Conservation (phyloP, 1,140 invertebrate genomes). For the Stenopsyche tienmushanensis region DNA sequence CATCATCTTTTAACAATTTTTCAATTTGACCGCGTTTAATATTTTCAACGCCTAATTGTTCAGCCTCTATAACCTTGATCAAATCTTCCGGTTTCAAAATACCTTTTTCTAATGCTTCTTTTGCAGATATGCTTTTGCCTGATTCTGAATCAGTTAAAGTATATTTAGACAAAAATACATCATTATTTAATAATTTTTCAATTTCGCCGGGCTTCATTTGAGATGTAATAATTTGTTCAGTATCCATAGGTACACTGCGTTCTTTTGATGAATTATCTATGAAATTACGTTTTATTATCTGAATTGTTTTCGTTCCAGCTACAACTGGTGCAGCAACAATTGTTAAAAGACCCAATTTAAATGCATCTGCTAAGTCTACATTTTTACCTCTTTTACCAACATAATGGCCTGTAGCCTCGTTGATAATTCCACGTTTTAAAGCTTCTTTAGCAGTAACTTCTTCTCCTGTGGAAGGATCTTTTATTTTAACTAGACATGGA, state of each 20-base stretch:
- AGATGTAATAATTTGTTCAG: no score
- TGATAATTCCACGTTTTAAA: slow-evolving; percentile 70
- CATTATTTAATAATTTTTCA: no score
- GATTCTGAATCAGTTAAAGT: slow-evolving; percentile 67
- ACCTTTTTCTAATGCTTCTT: slow-evolving; percentile 78
- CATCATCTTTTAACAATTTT: no score
- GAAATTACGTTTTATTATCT: slow-evolving; percentile 46
- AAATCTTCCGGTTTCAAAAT: slow-evolving; percentile 66
- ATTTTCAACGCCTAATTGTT: no score
- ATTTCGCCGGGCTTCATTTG: no score
- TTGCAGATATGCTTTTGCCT: slow-evolving; percentile 71
- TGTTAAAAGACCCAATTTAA: slow-evolving; percentile 69
- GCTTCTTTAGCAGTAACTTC: slow-evolving; percentile 75
- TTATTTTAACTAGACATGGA: slow-evolving; percentile 68
- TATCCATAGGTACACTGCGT: no score
- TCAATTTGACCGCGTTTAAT: no score
- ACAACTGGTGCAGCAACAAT: slow-evolving; percentile 71
- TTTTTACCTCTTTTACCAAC: slow-evolving; percentile 64
- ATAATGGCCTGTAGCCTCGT: slow-evolving; percentile 72
- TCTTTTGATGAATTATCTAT: no score
- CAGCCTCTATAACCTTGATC: slow-evolving; percentile 44
- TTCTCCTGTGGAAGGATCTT: slow-evolving; percentile 71
- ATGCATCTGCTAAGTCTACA: slow-evolving; percentile 72
- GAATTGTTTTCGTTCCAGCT: slow-evolving; percentile 62
- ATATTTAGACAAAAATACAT: background rate